A percentile compares a stretch with the other conserved stretches of the same genome.
Conservation (phyloP, 53 echinoderm and acorn worm species). For the Zoroaster sp. region DNA sequence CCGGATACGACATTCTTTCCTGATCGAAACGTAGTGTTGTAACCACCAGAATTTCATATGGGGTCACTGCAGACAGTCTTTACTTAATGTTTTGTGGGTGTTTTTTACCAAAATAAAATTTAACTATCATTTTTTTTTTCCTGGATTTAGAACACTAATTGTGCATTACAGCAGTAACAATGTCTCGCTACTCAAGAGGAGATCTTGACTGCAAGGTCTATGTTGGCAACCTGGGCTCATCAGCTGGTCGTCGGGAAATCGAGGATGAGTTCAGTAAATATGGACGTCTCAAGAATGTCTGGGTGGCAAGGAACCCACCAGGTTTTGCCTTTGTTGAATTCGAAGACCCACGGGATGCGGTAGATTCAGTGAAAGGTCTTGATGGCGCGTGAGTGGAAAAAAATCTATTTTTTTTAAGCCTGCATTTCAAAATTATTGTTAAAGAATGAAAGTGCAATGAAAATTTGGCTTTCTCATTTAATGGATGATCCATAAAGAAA, state of each 20-base stretch:
- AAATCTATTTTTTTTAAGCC: neutral
- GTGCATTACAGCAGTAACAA: too few relatives aligned
- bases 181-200: constrained; percentile 49
- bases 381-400: constrained; percentile 70
- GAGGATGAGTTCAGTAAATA: constrained; percentile 74
- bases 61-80: neutral
- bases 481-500: too few relatives aligned
- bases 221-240: constrained; percentile 79
- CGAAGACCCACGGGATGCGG: constrained; percentile 81
- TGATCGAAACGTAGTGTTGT: too few relatives aligned
- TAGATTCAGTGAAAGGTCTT: constrained; percentile 67
- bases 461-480: too few relatives aligned
- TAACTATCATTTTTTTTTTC: too few relatives aligned
- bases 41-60: neutral
- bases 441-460: neutral
- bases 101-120: neutral
- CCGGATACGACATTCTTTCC: too few relatives aligned
- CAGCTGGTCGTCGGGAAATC: constrained; percentile 76
- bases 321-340: constrained; percentile 95
- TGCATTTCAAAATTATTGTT: neutral
- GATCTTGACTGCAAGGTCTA: constrained; percentile 86
- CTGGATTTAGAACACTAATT: too few relatives aligned
- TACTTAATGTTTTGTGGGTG: neutral
- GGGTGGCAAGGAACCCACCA: constrained; percentile 95
- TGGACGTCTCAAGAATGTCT: constrained; percentile 87